Conservation (phyloP, 2,797 vertebrate genomes). For the Rhinophrynus dorsalis region DNA sequence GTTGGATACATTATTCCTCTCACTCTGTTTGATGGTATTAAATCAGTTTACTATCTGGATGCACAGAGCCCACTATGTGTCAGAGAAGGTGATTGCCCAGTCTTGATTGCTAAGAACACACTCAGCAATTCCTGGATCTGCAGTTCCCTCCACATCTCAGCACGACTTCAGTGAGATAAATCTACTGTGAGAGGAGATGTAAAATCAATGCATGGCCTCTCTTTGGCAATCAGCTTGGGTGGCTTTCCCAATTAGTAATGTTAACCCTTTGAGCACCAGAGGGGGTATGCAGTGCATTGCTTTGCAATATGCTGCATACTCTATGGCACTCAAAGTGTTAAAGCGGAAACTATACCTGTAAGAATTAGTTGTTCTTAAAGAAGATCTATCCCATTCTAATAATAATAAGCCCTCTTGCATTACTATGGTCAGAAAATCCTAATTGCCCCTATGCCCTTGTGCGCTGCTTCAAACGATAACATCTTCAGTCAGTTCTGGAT, state of each 20-base stretch:
- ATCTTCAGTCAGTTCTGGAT: no score
- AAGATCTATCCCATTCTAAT: no score
- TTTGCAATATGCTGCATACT: no score
- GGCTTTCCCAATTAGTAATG: neutral
- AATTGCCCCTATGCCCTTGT: no score
- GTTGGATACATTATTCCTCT: neutral
- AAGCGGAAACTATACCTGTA: no score
- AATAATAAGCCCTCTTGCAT: no score
- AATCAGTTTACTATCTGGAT: neutral
- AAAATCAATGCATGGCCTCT: constrained; percentile 9
- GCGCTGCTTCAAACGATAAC: no score
- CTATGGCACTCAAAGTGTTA: no score
- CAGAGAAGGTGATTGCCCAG: neutral
- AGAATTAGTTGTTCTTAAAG: no score
- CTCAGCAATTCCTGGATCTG: constrained; percentile 7
- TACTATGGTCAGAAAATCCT: no score
- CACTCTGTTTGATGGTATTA: neutral
- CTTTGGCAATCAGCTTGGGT: constrained; percentile 1
- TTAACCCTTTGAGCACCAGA: no score
- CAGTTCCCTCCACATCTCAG: constrained; percentile 2
- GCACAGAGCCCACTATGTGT: neutral
- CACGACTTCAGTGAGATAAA: neutral
- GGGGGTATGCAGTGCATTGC: neutral
- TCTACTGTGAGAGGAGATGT: neutral
- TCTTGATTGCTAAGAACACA: neutral